Evolutionary conservation across 2,888 invertebrate genomes (phyloP).

Genomic region (Ochropleura plecta): DNA sequence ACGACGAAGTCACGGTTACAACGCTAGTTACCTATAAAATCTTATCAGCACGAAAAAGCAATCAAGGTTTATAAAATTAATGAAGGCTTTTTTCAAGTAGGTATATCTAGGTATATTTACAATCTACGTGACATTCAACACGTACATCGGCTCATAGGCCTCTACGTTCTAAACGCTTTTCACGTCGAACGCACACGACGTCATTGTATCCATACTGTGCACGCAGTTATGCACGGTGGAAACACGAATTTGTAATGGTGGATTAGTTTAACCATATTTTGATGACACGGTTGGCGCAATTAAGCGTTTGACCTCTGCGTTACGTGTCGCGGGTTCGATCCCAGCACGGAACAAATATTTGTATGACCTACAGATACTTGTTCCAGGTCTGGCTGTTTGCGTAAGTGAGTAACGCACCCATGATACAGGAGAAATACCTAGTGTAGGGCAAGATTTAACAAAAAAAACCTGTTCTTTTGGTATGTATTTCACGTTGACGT

Average conservation of each 20-base stretch:
- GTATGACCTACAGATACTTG: no score
- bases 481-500: constrained; percentile 11
- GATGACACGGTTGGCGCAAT: no score
- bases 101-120: constrained; percentile 6
- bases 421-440: no score
- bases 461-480: no score
- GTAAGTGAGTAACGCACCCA: no score
- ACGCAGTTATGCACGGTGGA: constrained; percentile 4
- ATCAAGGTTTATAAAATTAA: constrained; percentile 22
- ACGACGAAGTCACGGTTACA: neutral
- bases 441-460: no score
- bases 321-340: no score
- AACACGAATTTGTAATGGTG: neutral
- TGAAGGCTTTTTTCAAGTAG: constrained; percentile 17
- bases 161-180: constrained; percentile 1
- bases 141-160: constrained; percentile 1
- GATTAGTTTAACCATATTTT: no score
- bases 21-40: constrained; percentile 3
- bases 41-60: constrained; percentile 39
- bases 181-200: constrained; percentile 1
- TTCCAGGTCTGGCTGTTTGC: no score
- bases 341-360: no score
- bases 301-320: no score
- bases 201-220: constrained; percentile 21
- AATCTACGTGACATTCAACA: constrained; percentile 52